Evolutionary conservation across 1,140 invertebrate species (phyloP), one percentile per base, ranked within the genome.

Genomic region (Melipona quadrifasciata): DNA sequence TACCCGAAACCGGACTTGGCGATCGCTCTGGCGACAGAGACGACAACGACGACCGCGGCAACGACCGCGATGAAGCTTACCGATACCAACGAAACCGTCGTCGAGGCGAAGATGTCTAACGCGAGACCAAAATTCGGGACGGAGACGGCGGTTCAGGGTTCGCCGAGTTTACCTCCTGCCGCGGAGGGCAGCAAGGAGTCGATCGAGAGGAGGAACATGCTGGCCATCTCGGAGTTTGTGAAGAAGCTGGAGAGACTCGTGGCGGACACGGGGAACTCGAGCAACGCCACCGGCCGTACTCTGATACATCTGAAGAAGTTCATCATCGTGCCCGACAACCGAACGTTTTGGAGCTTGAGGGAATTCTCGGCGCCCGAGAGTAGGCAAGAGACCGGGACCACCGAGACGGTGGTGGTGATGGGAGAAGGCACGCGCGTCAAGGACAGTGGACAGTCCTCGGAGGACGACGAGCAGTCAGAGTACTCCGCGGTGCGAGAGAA

Each of bases 281-380:
- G 14, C 14, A 72, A 78, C 34, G 19, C 21, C 0, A 64, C 61
- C 0, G 82, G 68, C 1, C 51, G 73, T 14, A 88, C 82, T 19
- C 3, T 79, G 51, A 85, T 88, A 55, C 87, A 74, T 10, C 19
- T 85, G 64, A 88, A 88, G 61, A 78, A 88, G 27, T 61, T 84
- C 10, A 53, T 87, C 47, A 80, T 87, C 21, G 82, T 84, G 10
- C 82, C 82, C 2, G 57, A 79, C 24, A 84, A 84, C 12, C 75
- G 34, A 14, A 84, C 75, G 4, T 61, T 84, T 1, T 84, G 82
- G 82, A 71, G 67, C 19, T 24, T 84, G 57, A 71, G 53, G 1
- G 57, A 84, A 21, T 61, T 84, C 47, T 31, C 67, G 11, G 67
- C 31, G 27, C 65, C 81, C 0, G 53, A 17, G 5, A n/a, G 8